Conservation (phyloP, 2,113 vertebrate genomes). For the Melanerpes aurifrons region DNA sequence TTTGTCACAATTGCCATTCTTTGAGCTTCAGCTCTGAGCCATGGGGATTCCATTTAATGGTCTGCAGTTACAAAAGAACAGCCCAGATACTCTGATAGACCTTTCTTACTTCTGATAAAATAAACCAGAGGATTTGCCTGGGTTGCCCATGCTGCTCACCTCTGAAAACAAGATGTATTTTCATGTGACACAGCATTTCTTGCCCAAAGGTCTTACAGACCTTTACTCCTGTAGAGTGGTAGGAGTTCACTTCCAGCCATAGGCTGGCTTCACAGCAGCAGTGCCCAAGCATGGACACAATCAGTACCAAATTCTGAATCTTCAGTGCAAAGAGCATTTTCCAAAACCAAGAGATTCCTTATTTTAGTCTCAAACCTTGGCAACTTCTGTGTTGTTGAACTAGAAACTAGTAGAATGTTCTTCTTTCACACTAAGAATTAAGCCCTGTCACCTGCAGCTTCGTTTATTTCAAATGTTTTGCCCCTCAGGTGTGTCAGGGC, state of each 20-base stretch:
- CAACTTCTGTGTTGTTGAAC: background rate
- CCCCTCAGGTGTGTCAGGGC: background rate
- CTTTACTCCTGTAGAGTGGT: background rate
- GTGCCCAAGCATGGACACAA: background rate
- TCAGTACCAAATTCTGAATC: background rate
- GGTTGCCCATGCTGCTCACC: background rate
- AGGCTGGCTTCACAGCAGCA: rapidly evolving
- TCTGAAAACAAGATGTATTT: background rate
- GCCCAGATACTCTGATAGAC: background rate
- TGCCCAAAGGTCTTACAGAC: background rate
- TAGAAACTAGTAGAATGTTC: background rate
- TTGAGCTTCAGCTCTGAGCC: background rate
- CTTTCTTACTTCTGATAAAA: background rate
- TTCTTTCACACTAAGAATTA: background rate
- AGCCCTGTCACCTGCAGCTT: background rate
- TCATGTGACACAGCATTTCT: background rate
- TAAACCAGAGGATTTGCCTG: background rate
- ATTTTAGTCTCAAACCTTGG: background rate
- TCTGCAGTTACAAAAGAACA: background rate
- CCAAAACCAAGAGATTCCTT: background rate
- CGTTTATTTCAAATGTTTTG: background rate
- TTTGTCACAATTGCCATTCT: background rate
- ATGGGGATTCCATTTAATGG: background rate
- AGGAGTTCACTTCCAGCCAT: background rate
- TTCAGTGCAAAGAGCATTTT: background rate